Percentiles rank a stretch among this genome's conserved stretches.
Evolutionary conservation across 2,113 vertebrate genomes (phyloP).

Genomic region (Poecilia latipinna): DNA sequence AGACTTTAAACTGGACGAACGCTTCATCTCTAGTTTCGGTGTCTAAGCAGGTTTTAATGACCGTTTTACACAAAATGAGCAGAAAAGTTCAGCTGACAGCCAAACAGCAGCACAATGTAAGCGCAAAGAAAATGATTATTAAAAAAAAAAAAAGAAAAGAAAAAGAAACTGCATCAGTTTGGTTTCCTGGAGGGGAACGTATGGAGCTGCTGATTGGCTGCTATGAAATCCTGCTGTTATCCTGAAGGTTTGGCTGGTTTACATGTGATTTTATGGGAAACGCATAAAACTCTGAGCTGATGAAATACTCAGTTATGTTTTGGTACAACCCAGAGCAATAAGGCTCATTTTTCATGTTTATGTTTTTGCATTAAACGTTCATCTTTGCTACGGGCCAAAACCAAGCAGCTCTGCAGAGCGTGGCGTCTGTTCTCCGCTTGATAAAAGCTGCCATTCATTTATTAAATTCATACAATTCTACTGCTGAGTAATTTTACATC

Average conservation of each 20-base stretch:
- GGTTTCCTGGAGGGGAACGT: not conserved
- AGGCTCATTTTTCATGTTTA: too few relatives aligned
- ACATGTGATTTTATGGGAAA: not conserved
- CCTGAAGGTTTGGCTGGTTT: not conserved
- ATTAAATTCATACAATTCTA: not conserved
- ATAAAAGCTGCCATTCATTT: not conserved
- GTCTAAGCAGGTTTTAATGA: not conserved
- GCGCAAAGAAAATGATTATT: not conserved
- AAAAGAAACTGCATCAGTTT: not conserved
- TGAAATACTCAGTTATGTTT: not conserved
- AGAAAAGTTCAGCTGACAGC: too few relatives aligned
- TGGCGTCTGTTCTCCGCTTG: not conserved
- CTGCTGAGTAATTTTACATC: not conserved
- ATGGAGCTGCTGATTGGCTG: too few relatives aligned
- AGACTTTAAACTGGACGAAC: not conserved
- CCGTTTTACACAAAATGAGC: not conserved
- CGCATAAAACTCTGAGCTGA: not conserved
- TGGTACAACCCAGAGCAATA: not conserved
- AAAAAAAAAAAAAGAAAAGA: too few relatives aligned
- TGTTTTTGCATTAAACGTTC: too few relatives aligned
- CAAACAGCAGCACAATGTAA: not conserved
- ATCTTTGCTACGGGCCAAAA: too few relatives aligned
- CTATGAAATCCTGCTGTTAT: too few relatives aligned
- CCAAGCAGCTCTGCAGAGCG: too few relatives aligned
- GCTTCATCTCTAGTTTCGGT: not conserved